Base-by-base conservation (phyloP, 2,113 vertebrate species). In the Pluvianellus socialis region DNA sequence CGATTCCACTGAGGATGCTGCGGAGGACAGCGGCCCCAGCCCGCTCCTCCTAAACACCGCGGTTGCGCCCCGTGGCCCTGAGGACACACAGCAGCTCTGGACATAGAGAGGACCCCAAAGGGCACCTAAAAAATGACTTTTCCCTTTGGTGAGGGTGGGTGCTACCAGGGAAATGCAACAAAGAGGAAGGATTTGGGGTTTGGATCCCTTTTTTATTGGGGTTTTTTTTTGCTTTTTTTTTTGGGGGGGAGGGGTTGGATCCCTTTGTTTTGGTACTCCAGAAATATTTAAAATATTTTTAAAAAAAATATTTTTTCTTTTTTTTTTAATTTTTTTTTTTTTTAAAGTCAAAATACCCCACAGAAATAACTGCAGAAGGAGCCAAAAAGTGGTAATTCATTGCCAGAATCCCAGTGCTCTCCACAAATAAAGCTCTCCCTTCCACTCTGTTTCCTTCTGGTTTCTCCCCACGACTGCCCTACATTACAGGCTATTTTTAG, bases 401-500 rank as follows among this genome's bases (percentile, higher is more conserved):
- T 17, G 72, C 72, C 90, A 83, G 84, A 44, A 67, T 9, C 74
- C 56, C 47, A 62, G 49, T 4, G 76, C 9, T 81, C 9, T n/a
- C 53, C 61, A 55, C 53, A 68, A 73, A 24, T 1, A 7, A 27
- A 53, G 50, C 74, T 59, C 42, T 63, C 53, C 86, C 67, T 93
- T 74, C 87, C 90, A 15, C n/a, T 10, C 8, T 0, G 6, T 16
- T 50, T 61, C 79, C 65, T 72, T 5, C 74, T 74, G 80, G 18
- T 75, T 74, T 35, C 72, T 90, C 84, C 79, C 84, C 2, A 10
- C 17, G 58, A 14, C 4, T 82, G 96, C 8, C 97, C 97, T 91
- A 97, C 88, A 97, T 97, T 82, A 8, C 21, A 3, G 44, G 68
- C 76, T 97, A 97, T 97, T 97, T 96, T 97, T 94, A 95, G 96